Evolutionary conservation across 2,113 vertebrate species (phyloP).

Genomic region (Strix aluco): DNA sequence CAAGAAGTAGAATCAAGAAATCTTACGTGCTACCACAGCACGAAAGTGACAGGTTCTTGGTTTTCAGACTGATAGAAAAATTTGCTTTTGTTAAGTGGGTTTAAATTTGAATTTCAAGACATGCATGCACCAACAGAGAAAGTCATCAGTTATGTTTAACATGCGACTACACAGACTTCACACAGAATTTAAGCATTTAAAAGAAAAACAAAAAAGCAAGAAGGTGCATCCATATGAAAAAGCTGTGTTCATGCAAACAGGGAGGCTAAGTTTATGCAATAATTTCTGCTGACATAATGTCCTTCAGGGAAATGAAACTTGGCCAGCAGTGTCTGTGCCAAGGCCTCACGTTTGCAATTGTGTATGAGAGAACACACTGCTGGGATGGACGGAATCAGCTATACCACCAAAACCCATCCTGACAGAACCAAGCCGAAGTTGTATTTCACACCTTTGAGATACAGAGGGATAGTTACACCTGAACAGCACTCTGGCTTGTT

Average conservation of each 20-base stretch:
- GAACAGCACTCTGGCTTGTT: background rate
- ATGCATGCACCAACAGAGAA: fast-evolving
- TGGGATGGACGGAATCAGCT: background rate
- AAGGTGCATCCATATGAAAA: background rate
- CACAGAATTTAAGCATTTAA: background rate
- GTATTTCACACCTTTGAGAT: background rate
- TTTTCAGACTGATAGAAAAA: background rate
- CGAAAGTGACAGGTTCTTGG: background rate
- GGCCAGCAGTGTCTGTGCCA: background rate
- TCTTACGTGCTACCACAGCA: background rate
- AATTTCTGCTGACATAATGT: background rate
- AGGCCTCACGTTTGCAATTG: background rate
- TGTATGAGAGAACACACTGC: background rate
- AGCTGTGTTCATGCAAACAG: background rate
- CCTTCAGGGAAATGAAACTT: background rate
- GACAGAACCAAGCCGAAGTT: background rate
- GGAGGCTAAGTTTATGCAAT: background rate
- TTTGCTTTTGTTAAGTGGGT: background rate
- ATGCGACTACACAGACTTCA: background rate
- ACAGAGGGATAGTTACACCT: background rate
- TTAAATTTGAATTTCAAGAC: background rate
- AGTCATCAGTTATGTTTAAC: background rate
- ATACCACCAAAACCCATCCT: background rate
- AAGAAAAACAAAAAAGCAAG: background rate
- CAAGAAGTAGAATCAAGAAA: background rate